Base-by-base conservation (phyloP, 2,888 invertebrate species). In the Oligia strigilis region DNA sequence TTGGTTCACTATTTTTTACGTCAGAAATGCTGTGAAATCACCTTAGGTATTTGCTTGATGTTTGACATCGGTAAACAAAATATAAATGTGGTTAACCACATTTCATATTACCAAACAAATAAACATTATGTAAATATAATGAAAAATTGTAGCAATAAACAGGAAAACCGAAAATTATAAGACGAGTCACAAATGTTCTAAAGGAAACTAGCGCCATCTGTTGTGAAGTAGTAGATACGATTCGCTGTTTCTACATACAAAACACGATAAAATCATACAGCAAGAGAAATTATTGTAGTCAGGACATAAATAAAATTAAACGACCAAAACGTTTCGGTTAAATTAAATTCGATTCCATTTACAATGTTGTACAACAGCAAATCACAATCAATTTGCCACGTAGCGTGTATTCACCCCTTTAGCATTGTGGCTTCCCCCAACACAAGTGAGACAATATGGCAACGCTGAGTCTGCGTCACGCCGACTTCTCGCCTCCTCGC, bases 371-470 rank as follows among this genome's bases (percentile, higher is more conserved):
- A 92, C 91, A 91, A 93, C 92, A 93, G 90, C 91, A 92, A 94
- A 94, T 95, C 93, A 94, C 93, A 96, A 96, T 96, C 95, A 96
- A 96, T 96, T 96, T 94, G 95, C 93, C 93, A 94, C 94, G 94
- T 93, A 91, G 92, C 92, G 86, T 92, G 92, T 91, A 93, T 88
- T 88, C 93, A 96, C 95, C 97, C 96, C 94, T 96, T 96, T 94
- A 89, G 88, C 90, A 88, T 91, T 89, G 91, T 92, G 83, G 83
- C 80, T 84, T 82, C 87, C 88, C 92, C 88, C 87, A 82, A 87
- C 87, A 90, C 86, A 84, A 90, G 89, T 91, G 90, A 92, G 88
- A 94, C 96, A 96, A 96, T 96, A 96, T 96, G 97, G 95, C 95
- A 95, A 94, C 96, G 97, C 96, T 95, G 96, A 96, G 90, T 95